Conservation (phyloP, 2,888 invertebrate species). For the Drosophila imparisetae region DNA sequence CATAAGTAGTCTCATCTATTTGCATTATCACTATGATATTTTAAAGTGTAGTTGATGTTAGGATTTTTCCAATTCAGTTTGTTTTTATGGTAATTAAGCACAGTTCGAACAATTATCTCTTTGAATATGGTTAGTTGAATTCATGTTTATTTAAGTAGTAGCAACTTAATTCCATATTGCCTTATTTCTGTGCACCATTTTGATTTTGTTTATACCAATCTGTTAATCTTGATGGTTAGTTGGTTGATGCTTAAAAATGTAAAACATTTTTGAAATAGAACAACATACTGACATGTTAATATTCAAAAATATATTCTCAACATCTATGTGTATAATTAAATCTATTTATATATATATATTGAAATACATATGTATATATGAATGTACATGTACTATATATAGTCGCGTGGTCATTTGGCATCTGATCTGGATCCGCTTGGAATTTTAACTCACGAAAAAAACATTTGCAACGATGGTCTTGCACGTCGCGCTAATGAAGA, state of each 20-base stretch:
- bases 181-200: constrained; percentile 45
- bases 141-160: constrained; percentile 9
- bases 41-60: constrained; percentile 14
- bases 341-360: constrained; percentile 25
- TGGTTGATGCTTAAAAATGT: constrained; percentile 22
- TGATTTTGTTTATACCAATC: constrained; percentile 21
- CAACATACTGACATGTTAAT: constrained; percentile 39
- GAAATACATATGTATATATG: constrained; percentile 11
- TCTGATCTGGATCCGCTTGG: constrained; percentile 93
- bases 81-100: constrained; percentile 21
- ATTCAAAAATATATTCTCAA: constrained; percentile 31
- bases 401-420: constrained; percentile 93
- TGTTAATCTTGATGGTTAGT: constrained; percentile 37
- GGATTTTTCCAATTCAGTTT: constrained; percentile 14
- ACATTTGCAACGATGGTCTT: constrained; percentile 84
- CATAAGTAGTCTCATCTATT: constrained; percentile 25
- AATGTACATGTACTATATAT: constrained; percentile 69
- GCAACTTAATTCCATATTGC: constrained; percentile 20
- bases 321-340: constrained; percentile 41
- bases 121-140: constrained; percentile 1
- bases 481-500: constrained; percentile 85
- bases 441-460: constrained; percentile 85
- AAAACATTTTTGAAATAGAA: constrained; percentile 29
- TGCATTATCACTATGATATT: constrained; percentile 11
- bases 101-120: constrained; percentile 22